Conservation (phyloP, 2,797 vertebrate species). For the Leuciscus waleckii region DNA sequence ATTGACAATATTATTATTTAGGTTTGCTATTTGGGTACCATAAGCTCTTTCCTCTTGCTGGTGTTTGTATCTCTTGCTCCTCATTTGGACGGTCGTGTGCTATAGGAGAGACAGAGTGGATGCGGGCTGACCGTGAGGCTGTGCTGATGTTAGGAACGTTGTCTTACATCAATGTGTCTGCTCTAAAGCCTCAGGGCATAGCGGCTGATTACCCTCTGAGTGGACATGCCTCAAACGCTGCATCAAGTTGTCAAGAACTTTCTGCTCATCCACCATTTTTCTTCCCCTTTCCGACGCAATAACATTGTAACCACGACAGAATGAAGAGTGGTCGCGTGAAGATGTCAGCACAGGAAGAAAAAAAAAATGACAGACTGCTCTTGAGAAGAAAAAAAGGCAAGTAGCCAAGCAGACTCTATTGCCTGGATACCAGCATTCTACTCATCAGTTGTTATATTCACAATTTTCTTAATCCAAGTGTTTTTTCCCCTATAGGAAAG, state of each 20-base stretch:
- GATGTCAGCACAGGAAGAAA: conserved; percentile 6
- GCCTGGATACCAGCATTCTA: conserved; percentile 1
- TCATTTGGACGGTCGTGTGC: conserved; percentile 21
- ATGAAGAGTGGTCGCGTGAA: conserved; percentile 54
- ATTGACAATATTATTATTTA: conserved; percentile 36
- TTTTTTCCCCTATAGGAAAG: not conserved
- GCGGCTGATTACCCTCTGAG: conserved; percentile 67
- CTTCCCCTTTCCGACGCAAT: conserved; percentile 56
- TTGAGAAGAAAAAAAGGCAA: conserved; percentile 20
- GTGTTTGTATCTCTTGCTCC: conserved; percentile 21
- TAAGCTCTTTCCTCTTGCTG: conserved; percentile 32
- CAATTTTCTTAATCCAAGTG: not conserved
- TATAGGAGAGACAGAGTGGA: conserved; percentile 40
- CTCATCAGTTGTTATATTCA: conserved; percentile 12
- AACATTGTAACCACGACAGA: conserved; percentile 59
- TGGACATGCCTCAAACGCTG: conserved; percentile 66
- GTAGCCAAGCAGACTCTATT: conserved; percentile 21
- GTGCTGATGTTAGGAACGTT: conserved; percentile 51
- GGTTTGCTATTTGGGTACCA: conserved; percentile 40
- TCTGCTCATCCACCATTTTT: conserved; percentile 58
- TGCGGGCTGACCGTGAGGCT: conserved; percentile 39
- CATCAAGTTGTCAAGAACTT: conserved; percentile 66
- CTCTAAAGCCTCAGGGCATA: conserved; percentile 62
- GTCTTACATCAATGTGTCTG: conserved; percentile 67
- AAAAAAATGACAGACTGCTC: conserved; percentile 20